Percentiles rank a stretch among this genome's conserved stretches.
Conservation (phyloP, 2,888 invertebrate genomes). For the Xiphydria camelus region DNA sequence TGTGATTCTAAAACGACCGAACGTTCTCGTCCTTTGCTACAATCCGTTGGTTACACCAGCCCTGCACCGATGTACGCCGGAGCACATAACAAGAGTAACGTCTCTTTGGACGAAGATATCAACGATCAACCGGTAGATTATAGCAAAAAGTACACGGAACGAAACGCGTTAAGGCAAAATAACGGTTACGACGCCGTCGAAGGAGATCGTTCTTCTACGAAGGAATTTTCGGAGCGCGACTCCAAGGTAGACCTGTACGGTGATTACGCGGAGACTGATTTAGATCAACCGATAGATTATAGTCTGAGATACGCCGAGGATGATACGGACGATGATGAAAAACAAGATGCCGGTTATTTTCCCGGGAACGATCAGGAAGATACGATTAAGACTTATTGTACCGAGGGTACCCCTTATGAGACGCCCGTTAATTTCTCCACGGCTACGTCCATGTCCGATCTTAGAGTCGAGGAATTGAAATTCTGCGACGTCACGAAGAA, state of each 20-base stretch:
- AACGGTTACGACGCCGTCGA: constrained; percentile 16
- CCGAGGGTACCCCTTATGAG: constrained; percentile 87
- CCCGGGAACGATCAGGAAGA: constrained; percentile 64
- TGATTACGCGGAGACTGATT: constrained; percentile 85
- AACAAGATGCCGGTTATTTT: constrained; percentile 44
- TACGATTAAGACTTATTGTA: constrained; percentile 87
- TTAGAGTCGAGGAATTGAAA: constrained; percentile 61
- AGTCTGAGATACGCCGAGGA: constrained; percentile 87
- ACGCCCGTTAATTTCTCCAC: constrained; percentile 77
- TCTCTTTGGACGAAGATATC: constrained; percentile 40
- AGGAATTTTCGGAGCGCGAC: constrained; percentile 40
- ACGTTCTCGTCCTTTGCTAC: too few species aligned
- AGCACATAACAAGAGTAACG: neutral
- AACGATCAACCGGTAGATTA: constrained; percentile 65
- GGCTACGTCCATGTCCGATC: constrained; percentile 87
- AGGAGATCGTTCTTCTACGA: constrained; percentile 26
- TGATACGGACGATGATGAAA: constrained; percentile 66
- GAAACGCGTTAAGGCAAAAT: constrained; percentile 23
- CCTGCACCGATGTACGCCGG: neutral
- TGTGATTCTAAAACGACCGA: too few species aligned
- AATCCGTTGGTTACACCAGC: too few species aligned
- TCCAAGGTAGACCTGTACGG: constrained; percentile 55
- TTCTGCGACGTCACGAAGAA: constrained; percentile 37
- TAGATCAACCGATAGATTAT: constrained; percentile 92
- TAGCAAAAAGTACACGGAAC: constrained; percentile 61